Base-by-base conservation (phyloP, 2,797 vertebrate species). In the Melanotaenia maccullochi region DNA sequence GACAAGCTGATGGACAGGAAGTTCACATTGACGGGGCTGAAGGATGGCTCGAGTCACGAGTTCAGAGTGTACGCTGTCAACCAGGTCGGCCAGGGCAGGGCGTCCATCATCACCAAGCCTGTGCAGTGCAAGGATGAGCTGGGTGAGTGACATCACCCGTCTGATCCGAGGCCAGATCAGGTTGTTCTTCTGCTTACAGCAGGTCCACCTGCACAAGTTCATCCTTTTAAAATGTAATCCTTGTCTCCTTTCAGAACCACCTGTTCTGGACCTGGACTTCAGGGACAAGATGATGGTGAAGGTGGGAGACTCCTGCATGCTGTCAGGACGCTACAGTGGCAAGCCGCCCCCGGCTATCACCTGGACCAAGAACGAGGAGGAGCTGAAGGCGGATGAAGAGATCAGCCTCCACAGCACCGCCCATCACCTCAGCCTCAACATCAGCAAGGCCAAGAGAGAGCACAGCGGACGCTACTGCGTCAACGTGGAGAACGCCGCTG, bases 81-180 rank as follows among this genome's bases (percentile, higher is more conserved):
- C 90, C 93, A 95, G 73, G 94, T 99, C 51, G 98, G 98, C 61
- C 95, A 97, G 92, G 97, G 98, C 66, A 99, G 99, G 65, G 89
- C 96, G 0, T 99, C 97, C 6, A 99, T 99, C 87, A 95, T 95
- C 90, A 99, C 97, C 76, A 99, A 99, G 87, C 97, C 98, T 44
- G 95, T 99, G 85, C 97, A 97, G 3, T 99, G 97, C 95, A 99
- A 96, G 79, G 97, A 98, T 72, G 97, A 99, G 86, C 89, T 98
- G 2, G 97, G 98, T 99, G 95, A 81, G 96, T 88, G 7, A 55
- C 0, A 42, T 42, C 40, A 42, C 40, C 14, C 4, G 40, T 44
- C 42, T 16, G 40, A 16, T 5, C 14, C 16, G 1, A 14, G 38
- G 3, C 38, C 9, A 2, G 11, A 40, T 40, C 38, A 36, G 35